Conservation (phyloP, 1,140 invertebrate species). For the Gonioctena quinquepunctata region DNA sequence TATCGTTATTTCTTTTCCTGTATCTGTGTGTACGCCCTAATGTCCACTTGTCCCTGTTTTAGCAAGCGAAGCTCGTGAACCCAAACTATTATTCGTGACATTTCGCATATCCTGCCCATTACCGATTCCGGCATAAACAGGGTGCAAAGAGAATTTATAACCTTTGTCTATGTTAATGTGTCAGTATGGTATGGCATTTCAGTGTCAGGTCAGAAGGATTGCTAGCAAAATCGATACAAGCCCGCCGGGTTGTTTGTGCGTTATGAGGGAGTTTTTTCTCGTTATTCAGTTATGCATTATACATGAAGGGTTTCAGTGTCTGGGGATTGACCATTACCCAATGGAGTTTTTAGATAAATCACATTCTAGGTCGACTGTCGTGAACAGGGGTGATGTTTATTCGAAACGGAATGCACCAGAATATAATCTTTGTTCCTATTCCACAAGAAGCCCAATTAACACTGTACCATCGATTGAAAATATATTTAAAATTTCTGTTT, state of each 20-base stretch:
- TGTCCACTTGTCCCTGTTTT: not conserved
- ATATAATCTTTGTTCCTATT: no score
- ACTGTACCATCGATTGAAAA: no score
- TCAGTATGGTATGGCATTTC: conserved; percentile 5
- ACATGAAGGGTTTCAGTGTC: no score
- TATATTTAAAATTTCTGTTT: no score
- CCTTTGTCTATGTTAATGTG: conserved; percentile 19
- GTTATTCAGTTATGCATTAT: not conserved
- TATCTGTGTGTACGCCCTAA: not conserved
- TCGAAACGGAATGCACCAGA: no score
- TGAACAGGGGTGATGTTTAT: no score
- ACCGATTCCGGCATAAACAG: not conserved
- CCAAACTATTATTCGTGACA: not conserved
- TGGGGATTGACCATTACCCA: no score
- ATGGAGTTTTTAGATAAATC: no score
- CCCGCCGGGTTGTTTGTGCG: not conserved
- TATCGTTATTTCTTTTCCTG: no score
- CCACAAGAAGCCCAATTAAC: no score
- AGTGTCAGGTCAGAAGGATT: conserved; percentile 8
- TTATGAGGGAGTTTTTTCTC: not conserved
- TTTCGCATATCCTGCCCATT: not conserved
- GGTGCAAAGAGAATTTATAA: conserved; percentile 1
- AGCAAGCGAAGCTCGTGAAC: not conserved
- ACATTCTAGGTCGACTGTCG: no score
- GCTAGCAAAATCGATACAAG: conserved; percentile 13